These are phyloP conservation scores for Apodemus speciosus DNA, from an alignment of 2,113 vertebrate species.

Conservation along the genomic window DNA sequence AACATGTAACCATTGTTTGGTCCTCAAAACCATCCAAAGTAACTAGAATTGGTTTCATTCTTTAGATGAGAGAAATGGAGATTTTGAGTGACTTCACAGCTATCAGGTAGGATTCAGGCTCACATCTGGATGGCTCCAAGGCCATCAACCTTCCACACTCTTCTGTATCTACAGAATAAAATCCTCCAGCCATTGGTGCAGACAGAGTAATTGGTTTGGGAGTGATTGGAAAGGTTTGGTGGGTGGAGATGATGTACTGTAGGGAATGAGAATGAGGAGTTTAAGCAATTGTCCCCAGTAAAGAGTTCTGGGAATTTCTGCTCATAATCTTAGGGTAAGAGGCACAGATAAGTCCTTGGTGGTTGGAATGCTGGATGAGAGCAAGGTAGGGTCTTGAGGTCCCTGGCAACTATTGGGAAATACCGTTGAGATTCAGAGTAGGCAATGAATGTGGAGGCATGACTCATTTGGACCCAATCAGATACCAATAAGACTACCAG, in stretches of 20 bases:
- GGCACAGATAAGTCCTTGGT: background rate
- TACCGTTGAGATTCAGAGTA: background rate
- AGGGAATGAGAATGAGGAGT: background rate
- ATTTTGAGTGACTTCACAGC: background rate
- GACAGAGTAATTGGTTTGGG: background rate
- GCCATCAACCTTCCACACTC: background rate
- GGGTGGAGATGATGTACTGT: background rate
- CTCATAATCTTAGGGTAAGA: background rate
- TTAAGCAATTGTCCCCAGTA: background rate
- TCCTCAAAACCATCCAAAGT: background rate
- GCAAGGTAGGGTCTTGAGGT: background rate
- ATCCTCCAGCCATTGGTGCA: background rate
- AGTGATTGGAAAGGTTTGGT: background rate
- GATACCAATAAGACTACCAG: background rate
- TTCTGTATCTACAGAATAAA: background rate
- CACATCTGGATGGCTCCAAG: background rate
- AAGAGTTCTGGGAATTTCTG: background rate
- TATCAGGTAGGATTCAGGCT: background rate
- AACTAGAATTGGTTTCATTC: background rate
- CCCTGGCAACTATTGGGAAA: background rate
- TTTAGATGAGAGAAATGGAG: conserved; percentile 35
- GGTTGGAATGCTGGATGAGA: background rate
- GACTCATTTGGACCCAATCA: background rate
- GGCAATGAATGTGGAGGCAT: background rate
- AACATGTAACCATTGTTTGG: background rate